Evolutionary conservation across 2,113 vertebrate species (phyloP).

Genomic region (Pimephales promelas): DNA sequence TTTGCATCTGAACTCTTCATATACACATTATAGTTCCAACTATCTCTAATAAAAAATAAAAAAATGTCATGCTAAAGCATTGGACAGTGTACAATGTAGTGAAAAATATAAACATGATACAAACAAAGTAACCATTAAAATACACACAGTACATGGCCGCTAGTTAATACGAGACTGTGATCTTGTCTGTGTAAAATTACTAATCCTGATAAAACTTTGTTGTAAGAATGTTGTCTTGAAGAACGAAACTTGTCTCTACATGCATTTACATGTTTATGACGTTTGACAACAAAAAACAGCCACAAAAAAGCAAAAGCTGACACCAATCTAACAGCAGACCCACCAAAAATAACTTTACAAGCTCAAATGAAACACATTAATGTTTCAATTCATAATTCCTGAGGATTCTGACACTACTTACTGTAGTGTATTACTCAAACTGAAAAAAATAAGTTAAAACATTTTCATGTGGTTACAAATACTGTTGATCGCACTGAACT

Average conservation of each 20-base stretch:
- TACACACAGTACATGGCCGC: not conserved
- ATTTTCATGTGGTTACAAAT: too few species aligned
- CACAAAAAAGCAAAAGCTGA: not conserved
- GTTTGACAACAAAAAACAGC: not conserved
- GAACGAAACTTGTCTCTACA: not conserved
- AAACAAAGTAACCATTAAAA: too few species aligned
- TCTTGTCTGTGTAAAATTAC: not conserved
- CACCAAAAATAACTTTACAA: not conserved
- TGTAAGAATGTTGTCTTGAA: not conserved
- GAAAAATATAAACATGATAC: too few species aligned
- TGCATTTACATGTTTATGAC: not conserved
- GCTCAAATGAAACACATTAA: not conserved
- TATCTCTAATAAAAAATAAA: not conserved
- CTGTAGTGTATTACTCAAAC: not conserved
- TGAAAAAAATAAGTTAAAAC: not conserved
- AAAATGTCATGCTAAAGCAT: not conserved
- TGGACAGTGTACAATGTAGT: not conserved
- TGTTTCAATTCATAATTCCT: not conserved
- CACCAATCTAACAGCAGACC: not conserved
- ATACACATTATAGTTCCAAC: not conserved
- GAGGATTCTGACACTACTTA: not conserved
- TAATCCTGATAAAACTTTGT: not conserved
- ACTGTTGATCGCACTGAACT: not conserved
- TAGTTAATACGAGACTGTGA: not conserved
- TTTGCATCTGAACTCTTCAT: too few species aligned